These are phyloP conservation scores for Nomada ferruginata DNA, from an alignment of 2,888 invertebrate genomes.

Conservation along the genomic window DNA sequence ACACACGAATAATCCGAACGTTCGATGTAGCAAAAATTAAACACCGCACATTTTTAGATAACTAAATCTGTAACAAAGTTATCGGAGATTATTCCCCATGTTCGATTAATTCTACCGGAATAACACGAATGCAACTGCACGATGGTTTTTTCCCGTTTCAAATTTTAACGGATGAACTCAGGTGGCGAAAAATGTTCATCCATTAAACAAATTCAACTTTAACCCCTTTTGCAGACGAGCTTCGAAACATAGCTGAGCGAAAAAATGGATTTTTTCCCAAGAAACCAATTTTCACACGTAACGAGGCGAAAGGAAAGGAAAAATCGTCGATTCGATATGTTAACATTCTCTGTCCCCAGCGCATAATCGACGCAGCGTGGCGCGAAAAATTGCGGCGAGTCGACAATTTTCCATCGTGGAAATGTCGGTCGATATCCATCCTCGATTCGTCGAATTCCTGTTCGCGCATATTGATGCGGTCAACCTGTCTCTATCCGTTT, in stretches of 20 bases:
- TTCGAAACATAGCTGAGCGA: background rate
- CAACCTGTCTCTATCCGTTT: slow-evolving; percentile 35
- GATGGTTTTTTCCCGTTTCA: too few relatives aligned
- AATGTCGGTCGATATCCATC: slow-evolving; percentile 35
- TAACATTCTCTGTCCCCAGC: background rate
- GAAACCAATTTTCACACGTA: background rate
- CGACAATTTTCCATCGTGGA: slow-evolving; percentile 8
- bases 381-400: slow-evolving; percentile 28
- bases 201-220: too few relatives aligned
- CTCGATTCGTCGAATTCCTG: slow-evolving; percentile 37
- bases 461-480: slow-evolving; percentile 41
- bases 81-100: background rate
- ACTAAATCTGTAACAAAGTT: slow-evolving; percentile 12
- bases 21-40: background rate
- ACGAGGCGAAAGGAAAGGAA: background rate
- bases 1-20: background rate
- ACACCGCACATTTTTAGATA: background rate
- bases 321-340: slow-evolving; percentile 17
- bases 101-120: background rate
- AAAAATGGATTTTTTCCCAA: background rate
- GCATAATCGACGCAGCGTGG: slow-evolving; percentile 7
- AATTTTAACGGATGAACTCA: too few relatives aligned
- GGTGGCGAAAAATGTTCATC: too few relatives aligned
- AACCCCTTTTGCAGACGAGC: too few relatives aligned
- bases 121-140: background rate